Conservation (phyloP, 2,113 vertebrate species). For the Neolamprologus brichardi region DNA sequence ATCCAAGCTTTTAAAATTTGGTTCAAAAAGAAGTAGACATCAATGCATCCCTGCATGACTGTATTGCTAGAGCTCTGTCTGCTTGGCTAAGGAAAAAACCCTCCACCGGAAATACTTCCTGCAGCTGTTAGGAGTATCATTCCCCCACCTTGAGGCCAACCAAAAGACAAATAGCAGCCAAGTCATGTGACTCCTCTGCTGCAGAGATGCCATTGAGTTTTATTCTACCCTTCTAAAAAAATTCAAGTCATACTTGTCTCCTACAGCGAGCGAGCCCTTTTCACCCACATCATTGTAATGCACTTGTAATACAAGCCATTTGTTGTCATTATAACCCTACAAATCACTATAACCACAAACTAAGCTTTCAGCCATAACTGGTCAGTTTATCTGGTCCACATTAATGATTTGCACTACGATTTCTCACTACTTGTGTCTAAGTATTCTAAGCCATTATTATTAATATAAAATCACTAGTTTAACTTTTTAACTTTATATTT, state of each 20-base stretch:
- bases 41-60: not conserved
- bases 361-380: not conserved
- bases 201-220: slow-evolving; percentile 40
- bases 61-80: slow-evolving; percentile 27
- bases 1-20: not conserved
- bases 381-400: not conserved
- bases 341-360: not conserved
- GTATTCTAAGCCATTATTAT: not conserved
- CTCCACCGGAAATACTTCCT: slow-evolving; percentile 69
- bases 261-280: not conserved
- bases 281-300: not conserved
- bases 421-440: not conserved
- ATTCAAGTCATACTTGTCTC: slow-evolving; percentile 36
- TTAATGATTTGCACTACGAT: not conserved
- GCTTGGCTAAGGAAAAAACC: slow-evolving; percentile 43
- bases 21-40: not conserved
- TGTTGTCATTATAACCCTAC: not conserved
- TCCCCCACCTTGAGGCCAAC: slow-evolving; percentile 69
- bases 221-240: slow-evolving; percentile 39
- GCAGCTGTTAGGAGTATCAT: slow-evolving; percentile 75
- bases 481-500: not conserved
- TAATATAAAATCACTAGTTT: not conserved
- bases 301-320: not conserved
- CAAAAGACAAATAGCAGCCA: slow-evolving; percentile 70
- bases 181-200: slow-evolving; percentile 55